Evolutionary conservation across 2,888 invertebrate species (phyloP).

Genomic region (Pilophorus perplexus): DNA sequence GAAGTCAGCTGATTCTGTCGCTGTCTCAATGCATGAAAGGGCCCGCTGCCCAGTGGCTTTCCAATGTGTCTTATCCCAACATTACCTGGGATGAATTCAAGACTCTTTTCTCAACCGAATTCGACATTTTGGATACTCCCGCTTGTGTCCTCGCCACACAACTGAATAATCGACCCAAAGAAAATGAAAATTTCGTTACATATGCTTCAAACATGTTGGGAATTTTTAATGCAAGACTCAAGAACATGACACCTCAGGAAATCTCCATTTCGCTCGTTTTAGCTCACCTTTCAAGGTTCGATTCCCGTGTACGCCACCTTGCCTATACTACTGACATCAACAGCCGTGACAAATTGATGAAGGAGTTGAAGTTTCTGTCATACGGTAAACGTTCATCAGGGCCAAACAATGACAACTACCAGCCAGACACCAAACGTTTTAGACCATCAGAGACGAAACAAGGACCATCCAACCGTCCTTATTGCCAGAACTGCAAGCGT

Average conservation of each 20-base stretch:
- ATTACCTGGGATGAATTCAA: constrained; percentile 34
- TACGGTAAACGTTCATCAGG: neutral
- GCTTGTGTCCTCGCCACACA: constrained; percentile 14
- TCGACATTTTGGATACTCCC: constrained; percentile 17
- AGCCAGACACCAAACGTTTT: neutral
- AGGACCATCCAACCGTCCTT: neutral
- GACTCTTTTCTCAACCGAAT: constrained; percentile 20
- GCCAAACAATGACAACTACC: neutral
- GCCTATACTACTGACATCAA: constrained; percentile 19
- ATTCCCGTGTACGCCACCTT: neutral
- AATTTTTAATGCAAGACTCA: too few species aligned
- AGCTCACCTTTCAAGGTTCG: constrained; percentile 12
- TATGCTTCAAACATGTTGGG: constrained; percentile 25
- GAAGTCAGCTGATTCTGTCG: constrained; percentile 21
- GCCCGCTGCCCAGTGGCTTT: constrained; percentile 26
- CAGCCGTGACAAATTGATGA: constrained; percentile 1
- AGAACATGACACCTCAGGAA: constrained; percentile 17
- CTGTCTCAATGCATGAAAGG: constrained; percentile 5
- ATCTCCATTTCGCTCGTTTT: constrained; percentile 16
- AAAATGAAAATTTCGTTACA: constrained; percentile 16
- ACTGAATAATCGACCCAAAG: neutral
- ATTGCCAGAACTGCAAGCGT: neutral
- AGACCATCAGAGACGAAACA: neutral
- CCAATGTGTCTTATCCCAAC: constrained; percentile 14
- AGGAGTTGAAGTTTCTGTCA: constrained; percentile 8